Evolutionary conservation across 2,113 vertebrate genomes (phyloP).

Genomic region (Rhinoderma darwinii): DNA sequence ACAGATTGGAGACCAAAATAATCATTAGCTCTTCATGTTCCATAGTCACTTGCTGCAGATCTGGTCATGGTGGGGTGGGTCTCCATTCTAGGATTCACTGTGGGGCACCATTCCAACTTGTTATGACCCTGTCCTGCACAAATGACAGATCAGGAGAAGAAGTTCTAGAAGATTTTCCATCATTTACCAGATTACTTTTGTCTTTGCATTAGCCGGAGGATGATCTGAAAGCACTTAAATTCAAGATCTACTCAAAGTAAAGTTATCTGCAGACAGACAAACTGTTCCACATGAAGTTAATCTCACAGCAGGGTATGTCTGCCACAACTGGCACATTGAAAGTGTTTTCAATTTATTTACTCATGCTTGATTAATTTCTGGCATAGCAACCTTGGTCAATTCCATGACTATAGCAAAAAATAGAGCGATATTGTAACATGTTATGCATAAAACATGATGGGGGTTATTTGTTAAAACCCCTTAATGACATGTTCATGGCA

Average conservation of each 20-base stretch:
- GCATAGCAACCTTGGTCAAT: slow-evolving; percentile 1
- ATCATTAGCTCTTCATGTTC: too few species aligned
- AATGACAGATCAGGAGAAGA: not conserved
- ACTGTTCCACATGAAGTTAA: not conserved
- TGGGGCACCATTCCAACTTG: too few species aligned
- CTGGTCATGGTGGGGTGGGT: too few species aligned
- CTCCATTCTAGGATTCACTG: too few species aligned
- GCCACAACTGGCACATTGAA: not conserved
- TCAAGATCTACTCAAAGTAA: not conserved
- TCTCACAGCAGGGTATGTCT: slow-evolving; percentile 17
- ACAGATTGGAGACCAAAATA: too few species aligned
- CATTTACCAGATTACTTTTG: not conserved
- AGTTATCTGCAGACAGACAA: not conserved
- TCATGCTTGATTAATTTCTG: slow-evolving; percentile 4
- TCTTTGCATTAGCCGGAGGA: not conserved
- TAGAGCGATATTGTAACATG: not conserved
- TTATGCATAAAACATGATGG: not conserved
- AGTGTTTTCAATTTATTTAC: slow-evolving; percentile 12
- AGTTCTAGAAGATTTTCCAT: not conserved
- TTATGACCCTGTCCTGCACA: too few species aligned
- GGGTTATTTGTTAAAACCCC: slow-evolving; percentile 12
- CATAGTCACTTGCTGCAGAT: too few species aligned
- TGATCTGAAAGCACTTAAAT: not conserved
- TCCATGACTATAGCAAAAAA: slow-evolving; percentile 7
- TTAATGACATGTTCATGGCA: too few species aligned